Conservation (phyloP, 2,888 invertebrate species). For the Geophilus truncorum region DNA sequence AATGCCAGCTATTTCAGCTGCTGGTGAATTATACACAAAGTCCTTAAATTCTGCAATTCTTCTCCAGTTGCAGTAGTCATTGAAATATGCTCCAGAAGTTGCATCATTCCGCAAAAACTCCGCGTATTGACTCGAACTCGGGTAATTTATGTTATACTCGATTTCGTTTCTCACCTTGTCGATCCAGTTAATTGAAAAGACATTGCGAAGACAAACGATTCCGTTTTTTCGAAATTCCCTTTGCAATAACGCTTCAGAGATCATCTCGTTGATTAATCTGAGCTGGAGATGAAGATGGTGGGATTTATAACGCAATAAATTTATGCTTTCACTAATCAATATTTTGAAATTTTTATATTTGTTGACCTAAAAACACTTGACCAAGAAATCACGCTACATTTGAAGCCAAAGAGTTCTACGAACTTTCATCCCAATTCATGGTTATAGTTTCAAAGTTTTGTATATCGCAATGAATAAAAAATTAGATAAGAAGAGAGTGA, state of each 20-base stretch:
- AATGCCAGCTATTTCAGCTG: constrained; percentile 42
- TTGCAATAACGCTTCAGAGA: background rate
- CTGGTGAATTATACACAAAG: constrained; percentile 43
- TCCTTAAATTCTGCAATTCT: constrained; percentile 43
- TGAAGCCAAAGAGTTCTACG: too few relatives aligned
- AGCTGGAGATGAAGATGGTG: too few relatives aligned
- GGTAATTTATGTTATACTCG: constrained; percentile 40
- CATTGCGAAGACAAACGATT: constrained; percentile 41
- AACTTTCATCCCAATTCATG: too few relatives aligned
- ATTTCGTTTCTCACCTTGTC: constrained; percentile 42
- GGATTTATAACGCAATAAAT: too few relatives aligned
- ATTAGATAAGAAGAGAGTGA: too few relatives aligned
- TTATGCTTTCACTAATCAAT: background rate
- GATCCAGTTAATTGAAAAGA: constrained; percentile 42
- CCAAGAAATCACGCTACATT: too few relatives aligned
- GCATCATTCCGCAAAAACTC: constrained; percentile 40
- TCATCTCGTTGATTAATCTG: too few relatives aligned
- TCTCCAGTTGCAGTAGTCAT: constrained; percentile 46
- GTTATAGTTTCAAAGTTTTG: too few relatives aligned
- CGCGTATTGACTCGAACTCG: constrained; percentile 40
- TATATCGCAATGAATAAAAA: too few relatives aligned
- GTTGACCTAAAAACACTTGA: too few relatives aligned
- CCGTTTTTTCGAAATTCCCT: constrained; percentile 40
- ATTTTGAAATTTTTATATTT: too few relatives aligned
- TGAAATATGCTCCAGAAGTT: constrained; percentile 43